Base-by-base conservation (phyloP, 2,113 vertebrate genomes). In the Xiphophorus couchianus region DNA sequence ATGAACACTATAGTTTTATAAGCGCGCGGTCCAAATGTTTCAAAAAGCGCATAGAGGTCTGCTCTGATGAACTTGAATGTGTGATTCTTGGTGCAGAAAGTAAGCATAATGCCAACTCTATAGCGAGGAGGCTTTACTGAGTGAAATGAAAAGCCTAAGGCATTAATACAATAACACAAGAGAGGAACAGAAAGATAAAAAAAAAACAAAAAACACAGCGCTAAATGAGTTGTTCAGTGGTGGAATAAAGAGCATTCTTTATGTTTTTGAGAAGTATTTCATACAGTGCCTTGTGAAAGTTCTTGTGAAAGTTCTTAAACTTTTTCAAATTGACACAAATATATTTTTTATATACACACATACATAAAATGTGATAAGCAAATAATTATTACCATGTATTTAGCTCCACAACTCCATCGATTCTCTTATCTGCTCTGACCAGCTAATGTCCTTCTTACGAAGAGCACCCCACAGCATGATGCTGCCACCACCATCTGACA, bases 51-150 rank as follows among this genome's bases (percentile, higher is more conserved):
- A 29, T 76, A 88, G 51, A 58, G 86, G 90, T 92, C 79, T 94
- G 92, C 92, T 94, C 92, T 87, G 86, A 83, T 91, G 91, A 92
- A 91, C 92, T 89, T 91, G 90, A 93, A 94, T 94, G 88, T 92
- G 91, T 89, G 89, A 78, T 86, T 85, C 58, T 71, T 84, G 92
- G 92, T 94, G 92, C 92, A 93, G 92, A 93, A 93, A 94, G 90
- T 89, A 89, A 93, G 91, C 91, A 90, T 90, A 90, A 92, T 91
- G 84, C 87, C 87, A 89, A 90, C 68, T 82, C 82, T 89, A 85
- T 76, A 73, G 84, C 80, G 89, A 84, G 79, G 89, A 87, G 83
- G 86, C 88, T 88, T 86, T 80, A 71, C 82, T 75, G 91, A 92
- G 90, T 88, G 89, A 89, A 92, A 91, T 89, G 74, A 84, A 84